Percentiles rank a stretch among this genome's conserved stretches.
Evolutionary conservation across 2,113 vertebrate species (phyloP).

Genomic region (Dermatemys mawii): DNA sequence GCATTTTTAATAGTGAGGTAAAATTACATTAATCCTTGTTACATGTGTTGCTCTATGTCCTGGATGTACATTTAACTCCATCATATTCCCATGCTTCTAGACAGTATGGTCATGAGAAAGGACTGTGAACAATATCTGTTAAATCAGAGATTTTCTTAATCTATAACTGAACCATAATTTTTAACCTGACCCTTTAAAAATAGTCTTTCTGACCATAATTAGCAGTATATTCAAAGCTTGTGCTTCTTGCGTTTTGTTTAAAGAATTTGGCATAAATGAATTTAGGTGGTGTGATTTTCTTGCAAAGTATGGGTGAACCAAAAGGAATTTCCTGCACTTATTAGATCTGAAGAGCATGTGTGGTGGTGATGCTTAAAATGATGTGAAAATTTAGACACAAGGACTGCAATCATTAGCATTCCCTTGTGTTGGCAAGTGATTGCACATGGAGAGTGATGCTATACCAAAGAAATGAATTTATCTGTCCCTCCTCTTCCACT

Average conservation of each 20-base stretch:
- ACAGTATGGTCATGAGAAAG: not conserved
- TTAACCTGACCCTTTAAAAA: slow-evolving; percentile 32
- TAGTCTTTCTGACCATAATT: slow-evolving; percentile 21
- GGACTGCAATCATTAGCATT: slow-evolving; percentile 48
- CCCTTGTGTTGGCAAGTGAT: slow-evolving; percentile 50
- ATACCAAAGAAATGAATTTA: slow-evolving; percentile 40
- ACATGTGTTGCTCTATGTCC: not conserved
- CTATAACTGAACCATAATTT: slow-evolving; percentile 22
- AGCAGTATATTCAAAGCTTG: not conserved
- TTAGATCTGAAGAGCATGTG: slow-evolving; percentile 51
- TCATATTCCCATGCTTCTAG: not conserved
- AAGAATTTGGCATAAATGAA: slow-evolving; percentile 52
- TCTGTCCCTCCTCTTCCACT: not conserved
- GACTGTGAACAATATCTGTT: slow-evolving; percentile 44
- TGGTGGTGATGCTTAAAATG: slow-evolving; percentile 33
- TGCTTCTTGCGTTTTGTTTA: slow-evolving; percentile 26
- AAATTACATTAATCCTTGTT: not conserved
- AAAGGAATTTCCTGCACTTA: slow-evolving; percentile 64
- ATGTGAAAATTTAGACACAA: slow-evolving; percentile 41
- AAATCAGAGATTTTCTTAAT: slow-evolving; percentile 46
- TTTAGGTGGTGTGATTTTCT: slow-evolving; percentile 51
- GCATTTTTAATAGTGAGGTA: not conserved
- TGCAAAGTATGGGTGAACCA: slow-evolving; percentile 59
- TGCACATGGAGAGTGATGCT: not conserved
- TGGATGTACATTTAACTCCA: not conserved